Evolutionary conservation across 1,140 invertebrate genomes (phyloP).

Genomic region (Achatina immaculata): DNA sequence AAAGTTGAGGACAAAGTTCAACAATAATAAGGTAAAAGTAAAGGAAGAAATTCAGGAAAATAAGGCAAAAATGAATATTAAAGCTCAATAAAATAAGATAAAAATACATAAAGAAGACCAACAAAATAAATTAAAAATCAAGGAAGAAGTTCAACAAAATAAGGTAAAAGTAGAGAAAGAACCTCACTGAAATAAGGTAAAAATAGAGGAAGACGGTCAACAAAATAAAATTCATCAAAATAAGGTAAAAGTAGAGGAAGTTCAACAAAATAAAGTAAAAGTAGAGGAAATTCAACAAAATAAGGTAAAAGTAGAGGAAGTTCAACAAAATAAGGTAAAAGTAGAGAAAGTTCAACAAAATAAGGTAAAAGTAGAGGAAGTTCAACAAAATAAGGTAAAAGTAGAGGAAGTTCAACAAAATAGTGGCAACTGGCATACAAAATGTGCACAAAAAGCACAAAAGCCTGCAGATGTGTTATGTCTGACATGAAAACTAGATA

Average conservation of each 20-base stretch:
- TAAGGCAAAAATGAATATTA: background rate
- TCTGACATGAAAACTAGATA: too few species aligned
- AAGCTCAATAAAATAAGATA: too few species aligned
- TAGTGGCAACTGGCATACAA: too few species aligned
- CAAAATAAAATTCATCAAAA: too few species aligned
- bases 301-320: background rate
- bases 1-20: background rate
- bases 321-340: background rate
- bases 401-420: too few species aligned
- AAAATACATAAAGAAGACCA: too few species aligned
- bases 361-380: background rate
- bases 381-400: too few species aligned
- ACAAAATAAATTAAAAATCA: too few species aligned
- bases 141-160: background rate
- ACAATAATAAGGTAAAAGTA: background rate
- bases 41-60: background rate
- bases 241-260: background rate
- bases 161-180: background rate
- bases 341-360: background rate
- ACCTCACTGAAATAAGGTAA: background rate
- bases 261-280: background rate
- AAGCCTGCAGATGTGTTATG: too few species aligned
- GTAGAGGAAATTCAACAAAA: too few species aligned
- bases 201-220: background rate
- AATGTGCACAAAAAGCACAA: too few species aligned